A percentile compares a stretch with the other conserved stretches of the same genome.
phyloP scores from a whole-genome alignment of 2,888 invertebrate species.

The Sarcophaga carnaria region DNA sequence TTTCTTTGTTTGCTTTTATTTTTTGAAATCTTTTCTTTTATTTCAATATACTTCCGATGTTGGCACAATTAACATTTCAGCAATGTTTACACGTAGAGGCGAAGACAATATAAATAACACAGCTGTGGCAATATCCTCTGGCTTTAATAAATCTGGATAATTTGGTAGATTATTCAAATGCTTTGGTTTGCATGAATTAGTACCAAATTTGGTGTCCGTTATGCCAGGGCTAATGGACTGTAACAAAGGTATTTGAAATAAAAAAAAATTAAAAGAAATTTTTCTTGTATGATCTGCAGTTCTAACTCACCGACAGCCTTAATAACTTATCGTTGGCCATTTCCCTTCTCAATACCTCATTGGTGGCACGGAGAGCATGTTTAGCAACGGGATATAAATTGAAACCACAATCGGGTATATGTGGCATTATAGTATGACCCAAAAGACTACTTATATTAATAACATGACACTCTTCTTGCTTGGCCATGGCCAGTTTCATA shows the following conservation, averaged over 20 bases:
- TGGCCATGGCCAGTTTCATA: constrained; percentile 79
- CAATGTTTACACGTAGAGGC: constrained; percentile 74
- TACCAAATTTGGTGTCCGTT: constrained; percentile 74
- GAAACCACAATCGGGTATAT: constrained; percentile 72
- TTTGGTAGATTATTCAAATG: constrained; percentile 70
- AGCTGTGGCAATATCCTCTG: constrained; percentile 75
- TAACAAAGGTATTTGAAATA: constrained; percentile 2
- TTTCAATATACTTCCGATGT: constrained; percentile 73
- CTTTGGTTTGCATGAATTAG: constrained; percentile 49
- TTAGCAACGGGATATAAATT: constrained; percentile 78
- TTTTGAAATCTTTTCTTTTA: background rate
- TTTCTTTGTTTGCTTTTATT: background rate
- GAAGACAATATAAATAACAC: constrained; percentile 74
- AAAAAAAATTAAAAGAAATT: background rate
- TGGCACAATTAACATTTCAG: constrained; percentile 74
- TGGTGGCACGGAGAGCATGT: constrained; percentile 74
- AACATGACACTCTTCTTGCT: constrained; percentile 80
- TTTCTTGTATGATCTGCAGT: background rate
- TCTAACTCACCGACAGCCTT: constrained; percentile 74
- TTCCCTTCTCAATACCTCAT: constrained; percentile 75
- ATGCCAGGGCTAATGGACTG: constrained; percentile 77
- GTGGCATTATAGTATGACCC: constrained; percentile 81
- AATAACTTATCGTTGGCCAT: constrained; percentile 74
- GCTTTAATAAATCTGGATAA: constrained; percentile 70
- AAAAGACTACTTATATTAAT: constrained; percentile 82